Percentiles rank a stretch among this genome's conserved stretches.
Conservation (phyloP, 2,113 vertebrate species). For the Gallinago undulata region DNA sequence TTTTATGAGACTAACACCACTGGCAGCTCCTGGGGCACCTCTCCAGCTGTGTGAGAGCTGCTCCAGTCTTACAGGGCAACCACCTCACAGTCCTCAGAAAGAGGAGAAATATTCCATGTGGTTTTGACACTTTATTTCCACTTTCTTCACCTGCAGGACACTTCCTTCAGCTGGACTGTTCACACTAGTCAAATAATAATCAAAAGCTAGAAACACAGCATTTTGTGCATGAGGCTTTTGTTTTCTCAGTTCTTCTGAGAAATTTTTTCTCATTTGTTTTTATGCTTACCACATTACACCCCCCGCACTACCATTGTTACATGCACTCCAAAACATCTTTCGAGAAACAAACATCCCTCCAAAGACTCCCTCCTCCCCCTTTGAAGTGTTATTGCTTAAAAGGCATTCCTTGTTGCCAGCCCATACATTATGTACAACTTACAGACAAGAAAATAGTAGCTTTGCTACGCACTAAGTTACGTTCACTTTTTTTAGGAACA, state of each 20-base stretch:
- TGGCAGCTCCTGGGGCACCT: not conserved
- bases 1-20: not conserved
- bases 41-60: not conserved
- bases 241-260: not conserved
- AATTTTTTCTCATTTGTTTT: not conserved
- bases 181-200: not conserved
- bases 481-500: not conserved
- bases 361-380: not conserved
- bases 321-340: not conserved
- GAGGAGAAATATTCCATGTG: not conserved
- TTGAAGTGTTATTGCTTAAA: not conserved
- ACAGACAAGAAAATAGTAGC: not conserved
- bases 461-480: not conserved
- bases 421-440: not conserved
- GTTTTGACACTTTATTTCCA: not conserved
- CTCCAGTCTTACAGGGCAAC: not conserved
- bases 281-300: not conserved
- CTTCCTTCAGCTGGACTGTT: not conserved
- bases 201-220: not conserved
- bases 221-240: not conserved
- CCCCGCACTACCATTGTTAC: not conserved
- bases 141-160: not conserved
- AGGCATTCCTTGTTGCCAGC: not conserved
- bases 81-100: not conserved
- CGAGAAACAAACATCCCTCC: not conserved